These are phyloP conservation scores for Pherbina coryleti DNA, from an alignment of 2,888 invertebrate genomes.

Conservation along the genomic window DNA sequence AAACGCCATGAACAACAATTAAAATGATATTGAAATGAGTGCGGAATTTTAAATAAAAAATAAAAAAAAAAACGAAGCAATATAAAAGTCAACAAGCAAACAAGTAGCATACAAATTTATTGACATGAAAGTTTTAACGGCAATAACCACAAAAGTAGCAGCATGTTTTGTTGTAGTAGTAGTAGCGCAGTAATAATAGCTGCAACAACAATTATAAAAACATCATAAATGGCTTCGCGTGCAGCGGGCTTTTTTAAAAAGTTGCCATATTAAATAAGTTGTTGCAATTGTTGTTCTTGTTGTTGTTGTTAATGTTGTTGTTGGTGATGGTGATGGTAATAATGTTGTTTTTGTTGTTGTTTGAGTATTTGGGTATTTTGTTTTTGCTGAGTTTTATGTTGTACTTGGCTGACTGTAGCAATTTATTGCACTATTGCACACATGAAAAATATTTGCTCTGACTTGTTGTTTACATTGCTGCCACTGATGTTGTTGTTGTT, in stretches of 20 bases:
- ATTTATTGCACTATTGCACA: neutral
- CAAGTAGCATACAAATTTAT: neutral
- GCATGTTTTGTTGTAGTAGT: too few relatives aligned
- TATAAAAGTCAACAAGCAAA: too few relatives aligned
- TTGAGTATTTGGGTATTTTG: neutral
- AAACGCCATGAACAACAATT: neutral
- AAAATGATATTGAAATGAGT: neutral
- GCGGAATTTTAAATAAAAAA: neutral
- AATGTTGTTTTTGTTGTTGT: neutral
- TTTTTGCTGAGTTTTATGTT: neutral
- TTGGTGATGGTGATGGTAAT: neutral
- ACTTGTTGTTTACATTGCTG: neutral
- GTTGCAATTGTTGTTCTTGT: too few relatives aligned
- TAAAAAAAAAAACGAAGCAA: neutral
- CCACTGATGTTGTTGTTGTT: neutral
- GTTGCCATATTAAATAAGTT: neutral
- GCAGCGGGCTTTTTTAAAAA: neutral
- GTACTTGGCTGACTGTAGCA: too few relatives aligned
- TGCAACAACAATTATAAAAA: neutral
- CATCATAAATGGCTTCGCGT: neutral
- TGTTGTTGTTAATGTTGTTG: neutral
- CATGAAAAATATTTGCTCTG: neutral
- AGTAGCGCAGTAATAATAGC: neutral
- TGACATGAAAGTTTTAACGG: neutral
- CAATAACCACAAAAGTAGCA: neutral